Percentiles rank a stretch among this genome's conserved stretches.
phyloP scores from a whole-genome alignment of 1,140 invertebrate species.

The Bradynema listronoti region DNA sequence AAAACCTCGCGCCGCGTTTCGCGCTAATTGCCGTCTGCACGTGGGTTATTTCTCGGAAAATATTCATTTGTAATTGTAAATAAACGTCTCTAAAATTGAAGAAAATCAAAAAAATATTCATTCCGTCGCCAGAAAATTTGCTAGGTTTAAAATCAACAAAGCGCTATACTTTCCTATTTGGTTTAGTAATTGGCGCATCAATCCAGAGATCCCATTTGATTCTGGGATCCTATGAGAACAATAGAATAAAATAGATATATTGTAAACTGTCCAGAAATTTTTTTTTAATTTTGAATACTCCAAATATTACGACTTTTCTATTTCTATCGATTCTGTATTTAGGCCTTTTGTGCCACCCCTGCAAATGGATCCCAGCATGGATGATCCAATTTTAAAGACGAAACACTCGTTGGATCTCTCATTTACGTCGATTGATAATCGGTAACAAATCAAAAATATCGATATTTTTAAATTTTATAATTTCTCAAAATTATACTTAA shows the following conservation, averaged over 20 bases:
- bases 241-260: constrained; percentile 69
- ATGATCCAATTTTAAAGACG: constrained; percentile 96
- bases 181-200: too few species aligned
- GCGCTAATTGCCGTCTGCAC: constrained; percentile 40
- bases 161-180: too few species aligned
- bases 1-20: background rate
- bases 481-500: too few species aligned
- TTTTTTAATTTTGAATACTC: constrained; percentile 78
- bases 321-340: constrained; percentile 69
- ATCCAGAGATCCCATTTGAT: too few species aligned
- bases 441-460: constrained; percentile 72
- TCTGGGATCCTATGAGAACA: too few species aligned
- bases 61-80: constrained; percentile 65
- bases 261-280: constrained; percentile 67
- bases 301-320: too few species aligned
- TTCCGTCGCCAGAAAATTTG: too few species aligned
- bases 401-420: constrained; percentile 95
- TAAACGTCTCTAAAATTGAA: background rate
- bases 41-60: constrained; percentile 22
- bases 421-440: constrained; percentile 85
- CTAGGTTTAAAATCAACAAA: too few species aligned
- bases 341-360: constrained; percentile 94
- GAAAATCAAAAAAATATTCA: too few species aligned
- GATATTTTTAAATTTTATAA: too few species aligned
- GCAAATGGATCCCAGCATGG: constrained; percentile 76